Percentiles rank a stretch among this genome's conserved stretches.
These are phyloP conservation scores for Hipparchia semele DNA, from an alignment of 2,888 invertebrate genomes.

Conservation along the genomic window DNA sequence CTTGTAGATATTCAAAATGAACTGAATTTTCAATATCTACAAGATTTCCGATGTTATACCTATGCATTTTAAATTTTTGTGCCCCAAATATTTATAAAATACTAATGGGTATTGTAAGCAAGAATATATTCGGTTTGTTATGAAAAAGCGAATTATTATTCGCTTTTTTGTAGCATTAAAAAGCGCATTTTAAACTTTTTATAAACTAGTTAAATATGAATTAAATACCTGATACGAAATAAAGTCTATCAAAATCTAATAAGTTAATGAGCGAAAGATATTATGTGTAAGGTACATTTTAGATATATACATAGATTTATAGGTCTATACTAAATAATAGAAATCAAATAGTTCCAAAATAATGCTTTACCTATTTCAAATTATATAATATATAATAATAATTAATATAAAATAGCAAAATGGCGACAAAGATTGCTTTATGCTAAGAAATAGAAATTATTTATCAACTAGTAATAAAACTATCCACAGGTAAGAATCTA, in stretches of 20 bases:
- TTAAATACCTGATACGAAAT: background rate
- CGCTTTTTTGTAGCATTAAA: background rate
- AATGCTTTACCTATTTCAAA: constrained; percentile 29
- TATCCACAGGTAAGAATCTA: background rate
- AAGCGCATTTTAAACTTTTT: background rate
- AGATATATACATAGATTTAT: background rate
- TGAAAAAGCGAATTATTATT: background rate
- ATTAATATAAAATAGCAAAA: background rate
- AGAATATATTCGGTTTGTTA: background rate
- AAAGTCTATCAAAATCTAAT: background rate
- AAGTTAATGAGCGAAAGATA: background rate
- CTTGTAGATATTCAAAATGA: too few species aligned
- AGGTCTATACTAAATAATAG: background rate
- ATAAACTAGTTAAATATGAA: background rate
- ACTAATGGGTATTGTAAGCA: background rate
- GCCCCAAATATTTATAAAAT: background rate
- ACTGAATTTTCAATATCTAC: too few species aligned
- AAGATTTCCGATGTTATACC: background rate
- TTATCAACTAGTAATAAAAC: background rate
- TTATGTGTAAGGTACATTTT: background rate
- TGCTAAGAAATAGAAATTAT: background rate
- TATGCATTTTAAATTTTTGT: background rate
- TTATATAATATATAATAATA: background rate
- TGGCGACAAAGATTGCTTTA: background rate
- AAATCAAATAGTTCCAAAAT: constrained; percentile 20